These are phyloP conservation scores for Mesoclemmys tuberculata DNA, from an alignment of 2,113 vertebrate genomes.

Conservation along the genomic window DNA sequence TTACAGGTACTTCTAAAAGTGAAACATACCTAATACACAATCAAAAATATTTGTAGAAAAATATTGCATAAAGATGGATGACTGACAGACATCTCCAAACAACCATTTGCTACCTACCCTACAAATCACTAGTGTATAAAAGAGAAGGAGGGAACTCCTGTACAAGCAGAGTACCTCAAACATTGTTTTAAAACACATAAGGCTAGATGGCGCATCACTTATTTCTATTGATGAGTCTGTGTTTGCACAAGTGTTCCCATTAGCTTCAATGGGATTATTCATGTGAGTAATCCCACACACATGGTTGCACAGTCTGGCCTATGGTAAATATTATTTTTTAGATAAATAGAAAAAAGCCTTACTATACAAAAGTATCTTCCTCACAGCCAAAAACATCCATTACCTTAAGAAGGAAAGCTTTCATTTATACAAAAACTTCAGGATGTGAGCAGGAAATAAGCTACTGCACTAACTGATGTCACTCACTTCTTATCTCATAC, in stretches of 20 bases:
- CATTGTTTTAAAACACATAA: not conserved
- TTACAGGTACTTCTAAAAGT: not conserved
- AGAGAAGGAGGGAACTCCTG: not conserved
- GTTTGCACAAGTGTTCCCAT: not conserved
- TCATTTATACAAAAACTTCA: not conserved
- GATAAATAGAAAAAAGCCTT: constrained; percentile 1
- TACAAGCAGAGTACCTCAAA: not conserved
- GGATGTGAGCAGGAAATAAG: constrained; percentile 14
- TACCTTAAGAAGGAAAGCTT: constrained; percentile 19
- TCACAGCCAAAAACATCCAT: not conserved
- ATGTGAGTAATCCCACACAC: not conserved
- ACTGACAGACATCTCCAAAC: not conserved
- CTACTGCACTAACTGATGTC: not conserved
- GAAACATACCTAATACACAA: not conserved
- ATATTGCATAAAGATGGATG: not conserved
- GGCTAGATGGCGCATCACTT: not conserved
- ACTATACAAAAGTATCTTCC: not conserved
- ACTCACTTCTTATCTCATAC: constrained; percentile 12
- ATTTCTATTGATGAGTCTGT: not conserved
- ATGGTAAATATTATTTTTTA: not conserved
- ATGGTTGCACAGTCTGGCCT: not conserved
- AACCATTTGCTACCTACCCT: not conserved
- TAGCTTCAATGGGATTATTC: not conserved
- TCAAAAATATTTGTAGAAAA: not conserved
- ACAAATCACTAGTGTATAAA: not conserved